Evolutionary conservation across 2,113 vertebrate genomes (phyloP).

Genomic region (Polyodon spathula): DNA sequence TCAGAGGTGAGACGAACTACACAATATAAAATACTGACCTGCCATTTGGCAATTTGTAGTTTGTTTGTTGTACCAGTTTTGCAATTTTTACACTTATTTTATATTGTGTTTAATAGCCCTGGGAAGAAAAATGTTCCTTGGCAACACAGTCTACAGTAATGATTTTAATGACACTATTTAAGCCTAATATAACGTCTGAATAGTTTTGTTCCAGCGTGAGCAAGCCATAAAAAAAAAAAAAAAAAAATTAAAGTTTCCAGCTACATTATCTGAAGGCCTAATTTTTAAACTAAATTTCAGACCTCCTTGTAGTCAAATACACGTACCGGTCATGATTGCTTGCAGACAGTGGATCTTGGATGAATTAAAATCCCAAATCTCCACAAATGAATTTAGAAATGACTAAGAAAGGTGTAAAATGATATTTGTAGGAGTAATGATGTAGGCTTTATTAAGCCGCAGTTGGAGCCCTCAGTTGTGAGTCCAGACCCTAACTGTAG

Average conservation of each 20-base stretch:
- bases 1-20: not conserved
- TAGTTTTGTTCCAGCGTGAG: not conserved
- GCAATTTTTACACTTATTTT: not conserved
- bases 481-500: no score
- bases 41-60: not conserved
- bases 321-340: no score
- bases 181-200: not conserved
- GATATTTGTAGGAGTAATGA: no score
- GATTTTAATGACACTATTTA: not conserved
- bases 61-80: not conserved
- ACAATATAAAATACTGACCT: not conserved
- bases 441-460: no score
- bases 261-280: not conserved
- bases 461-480: no score
- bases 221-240: not conserved
- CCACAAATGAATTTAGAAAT: no score
- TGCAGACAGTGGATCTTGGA: no score
- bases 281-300: no score
- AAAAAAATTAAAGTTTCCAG: not conserved
- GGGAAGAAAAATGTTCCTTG: not conserved
- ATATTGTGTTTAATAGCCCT: not conserved
- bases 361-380: no score
- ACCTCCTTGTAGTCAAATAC: no score
- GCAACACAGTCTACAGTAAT: slow-evolving; percentile 5
- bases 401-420: no score